These are phyloP conservation scores for Heliocidaris tuberculata DNA, from an alignment of 35 echinoderm and acorn worm species.

Conservation along the genomic window DNA sequence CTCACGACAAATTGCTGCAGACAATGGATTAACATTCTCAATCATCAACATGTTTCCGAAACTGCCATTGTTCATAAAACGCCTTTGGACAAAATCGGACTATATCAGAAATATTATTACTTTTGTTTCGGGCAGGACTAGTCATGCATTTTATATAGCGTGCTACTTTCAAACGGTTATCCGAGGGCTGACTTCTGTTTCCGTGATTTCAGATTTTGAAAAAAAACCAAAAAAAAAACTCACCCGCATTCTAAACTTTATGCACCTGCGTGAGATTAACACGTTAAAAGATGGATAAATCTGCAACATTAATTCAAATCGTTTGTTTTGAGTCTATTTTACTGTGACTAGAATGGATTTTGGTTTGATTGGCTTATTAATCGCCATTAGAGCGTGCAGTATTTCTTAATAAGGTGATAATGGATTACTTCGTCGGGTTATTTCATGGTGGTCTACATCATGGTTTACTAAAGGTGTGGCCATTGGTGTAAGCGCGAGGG, in stretches of 20 bases:
- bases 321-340: background rate
- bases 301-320: background rate
- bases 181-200: background rate
- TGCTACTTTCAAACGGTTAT: background rate
- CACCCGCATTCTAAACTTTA: background rate
- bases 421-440: background rate
- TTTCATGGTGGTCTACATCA: background rate
- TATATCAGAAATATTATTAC: background rate
- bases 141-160: background rate
- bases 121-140: background rate
- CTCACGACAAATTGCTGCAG: background rate
- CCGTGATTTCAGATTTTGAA: background rate
- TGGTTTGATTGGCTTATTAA: no score
- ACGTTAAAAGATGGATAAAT: background rate
- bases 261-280: background rate
- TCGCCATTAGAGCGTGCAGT: no score
- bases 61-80: constrained; percentile 3
- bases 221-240: background rate
- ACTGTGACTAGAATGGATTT: no score
- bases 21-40: background rate
- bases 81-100: background rate
- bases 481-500: no score
- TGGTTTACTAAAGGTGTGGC: no score
- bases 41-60: background rate
- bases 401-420: background rate